Base-by-base conservation (phyloP, 2,888 invertebrate genomes). In the Altica lythri region DNA sequence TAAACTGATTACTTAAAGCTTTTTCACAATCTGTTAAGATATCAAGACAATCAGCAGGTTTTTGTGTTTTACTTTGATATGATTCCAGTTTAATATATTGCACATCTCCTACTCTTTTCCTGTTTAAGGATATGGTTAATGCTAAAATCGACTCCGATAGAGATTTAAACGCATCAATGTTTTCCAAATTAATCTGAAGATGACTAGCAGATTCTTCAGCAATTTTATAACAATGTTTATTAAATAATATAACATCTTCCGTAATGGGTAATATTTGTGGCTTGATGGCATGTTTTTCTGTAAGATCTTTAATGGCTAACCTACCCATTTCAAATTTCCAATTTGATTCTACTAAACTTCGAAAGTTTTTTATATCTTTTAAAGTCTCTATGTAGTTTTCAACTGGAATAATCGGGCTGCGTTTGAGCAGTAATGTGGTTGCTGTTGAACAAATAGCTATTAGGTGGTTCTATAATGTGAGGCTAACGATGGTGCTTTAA, bases 41-140 rank as follows among this genome's bases (percentile, higher is more conserved):
- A 46, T 60, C 46, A 5, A 57, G 29, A 42, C 58, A 65, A 16
- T 64, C 64, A 61, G 58, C 57, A 46, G 57, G 49, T 30, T 47
- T 52, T 9, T 16, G 50, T 10, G 30, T 25, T 5, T 34, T 44
- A 18, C 16, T 13, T 29, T 18, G 35, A 44, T 62, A 61, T 2
- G 58, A 48, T 38, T 63, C 62, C 12, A 57, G 6, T 58, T 66
- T 67, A 8, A 50, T 49, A 34, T 66, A 65, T 38, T 67, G 66
- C 10, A 65, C 61, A 50, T 66, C 65, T 5, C 64, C 66, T 12
- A 65, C 52, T 50, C 64, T 57, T 46, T 65, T 66, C 29, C 67
- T 29, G 50, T 66, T 66, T 5, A 67, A 50, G 18, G 60, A 35
- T 48, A 67, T 62, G 17, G 65, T 63, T 9, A 65, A 17, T 47